phyloP scores from a whole-genome alignment of 2,797 vertebrate species.

The Astyanax mexicanus region DNA sequence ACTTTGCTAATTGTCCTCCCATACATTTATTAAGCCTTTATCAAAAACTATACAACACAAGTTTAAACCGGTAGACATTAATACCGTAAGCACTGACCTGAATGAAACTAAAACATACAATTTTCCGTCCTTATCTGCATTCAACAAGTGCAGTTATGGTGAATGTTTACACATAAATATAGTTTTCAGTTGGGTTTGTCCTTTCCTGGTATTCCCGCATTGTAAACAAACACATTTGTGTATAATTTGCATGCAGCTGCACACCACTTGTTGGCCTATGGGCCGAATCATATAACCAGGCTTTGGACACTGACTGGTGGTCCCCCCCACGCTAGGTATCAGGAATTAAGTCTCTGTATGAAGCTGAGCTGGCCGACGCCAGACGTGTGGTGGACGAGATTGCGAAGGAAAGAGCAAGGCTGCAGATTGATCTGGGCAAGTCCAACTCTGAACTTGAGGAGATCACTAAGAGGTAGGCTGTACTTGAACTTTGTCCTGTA shows the following conservation, averaged over 20 bases:
- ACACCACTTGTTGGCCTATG: too few species aligned
- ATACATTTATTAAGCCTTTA: too few species aligned
- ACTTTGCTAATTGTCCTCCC: too few species aligned
- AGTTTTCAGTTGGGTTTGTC: background rate
- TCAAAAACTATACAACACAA: too few species aligned
- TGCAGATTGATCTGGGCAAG: constrained; percentile 95
- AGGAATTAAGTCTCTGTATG: constrained; percentile 90
- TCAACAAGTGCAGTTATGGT: too few species aligned
- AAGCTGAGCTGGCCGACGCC: constrained; percentile 92
- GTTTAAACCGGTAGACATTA: too few species aligned
- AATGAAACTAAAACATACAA: too few species aligned
- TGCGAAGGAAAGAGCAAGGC: constrained; percentile 86
- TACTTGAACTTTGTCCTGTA: background rate
- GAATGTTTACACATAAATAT: background rate
- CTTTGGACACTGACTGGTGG: background rate
- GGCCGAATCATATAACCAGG: background rate
- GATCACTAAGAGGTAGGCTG: constrained; percentile 80
- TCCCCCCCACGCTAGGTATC: constrained; percentile 80
- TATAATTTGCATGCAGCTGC: background rate
- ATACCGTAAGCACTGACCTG: too few species aligned
- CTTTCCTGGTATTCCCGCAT: background rate
- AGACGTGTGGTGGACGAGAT: constrained; percentile 94
- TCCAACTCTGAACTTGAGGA: constrained; percentile 90
- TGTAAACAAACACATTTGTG: background rate
- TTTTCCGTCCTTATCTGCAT: too few species aligned